Evolutionary conservation across 2,113 vertebrate species (phyloP).

Genomic region (Mystacornis crossleyi): DNA sequence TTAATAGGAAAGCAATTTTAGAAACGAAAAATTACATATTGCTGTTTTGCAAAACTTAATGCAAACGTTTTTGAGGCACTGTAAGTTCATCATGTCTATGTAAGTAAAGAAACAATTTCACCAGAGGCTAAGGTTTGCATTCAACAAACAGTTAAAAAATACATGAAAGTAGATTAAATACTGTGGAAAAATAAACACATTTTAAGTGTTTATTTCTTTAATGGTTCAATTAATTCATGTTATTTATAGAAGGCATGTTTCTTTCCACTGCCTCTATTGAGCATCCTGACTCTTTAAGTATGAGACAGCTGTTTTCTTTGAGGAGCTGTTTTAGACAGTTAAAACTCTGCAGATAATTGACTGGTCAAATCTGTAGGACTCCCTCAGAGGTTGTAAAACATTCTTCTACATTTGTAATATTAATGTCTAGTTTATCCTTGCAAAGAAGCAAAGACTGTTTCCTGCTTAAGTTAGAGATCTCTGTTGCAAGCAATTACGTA

Average conservation of each 20-base stretch:
- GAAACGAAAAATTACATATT: background rate
- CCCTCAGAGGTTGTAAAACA: background rate
- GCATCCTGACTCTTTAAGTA: background rate
- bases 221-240: background rate
- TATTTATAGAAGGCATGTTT: background rate
- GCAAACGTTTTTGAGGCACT: background rate
- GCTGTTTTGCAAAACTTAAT: background rate
- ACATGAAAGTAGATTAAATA: background rate
- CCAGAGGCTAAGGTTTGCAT: background rate
- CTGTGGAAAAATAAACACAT: background rate
- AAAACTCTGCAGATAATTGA: slow-evolving; percentile 1
- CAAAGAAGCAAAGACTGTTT: background rate
- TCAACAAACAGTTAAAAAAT: background rate
- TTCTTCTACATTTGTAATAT: background rate
- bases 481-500: background rate
- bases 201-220: background rate
- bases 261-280: background rate
- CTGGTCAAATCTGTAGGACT: background rate
- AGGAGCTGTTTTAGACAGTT: background rate
- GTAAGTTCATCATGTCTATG: background rate
- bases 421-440: background rate
- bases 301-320: background rate
- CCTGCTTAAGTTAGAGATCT: background rate
- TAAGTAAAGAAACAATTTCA: background rate
- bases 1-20: background rate